Conservation (phyloP, 2,797 vertebrate genomes). For the Esox masquinongy region DNA sequence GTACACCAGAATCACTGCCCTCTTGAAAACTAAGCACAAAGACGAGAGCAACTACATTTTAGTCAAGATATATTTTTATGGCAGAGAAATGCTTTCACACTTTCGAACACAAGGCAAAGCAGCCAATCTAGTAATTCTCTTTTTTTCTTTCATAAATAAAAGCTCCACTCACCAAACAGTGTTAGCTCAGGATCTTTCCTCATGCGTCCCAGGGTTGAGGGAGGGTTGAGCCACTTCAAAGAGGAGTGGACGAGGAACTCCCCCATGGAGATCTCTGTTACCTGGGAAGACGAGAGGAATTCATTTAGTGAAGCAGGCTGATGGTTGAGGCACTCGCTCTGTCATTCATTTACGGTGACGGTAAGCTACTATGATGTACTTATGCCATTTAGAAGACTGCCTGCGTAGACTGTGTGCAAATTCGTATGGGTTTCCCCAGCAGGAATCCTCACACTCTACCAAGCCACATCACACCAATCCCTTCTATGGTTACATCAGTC, state of each 20-base stretch:
- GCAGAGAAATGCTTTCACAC: neutral
- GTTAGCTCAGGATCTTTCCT: constrained; percentile 89
- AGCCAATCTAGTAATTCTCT: neutral
- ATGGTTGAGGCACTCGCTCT: neutral
- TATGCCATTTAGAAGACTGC: neutral
- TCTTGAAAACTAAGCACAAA: constrained; percentile 85
- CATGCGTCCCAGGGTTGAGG: constrained; percentile 82
- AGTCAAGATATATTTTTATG: neutral
- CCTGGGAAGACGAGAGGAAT: constrained; percentile 61
- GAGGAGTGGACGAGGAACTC: constrained; percentile 90
- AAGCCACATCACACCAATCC: neutral
- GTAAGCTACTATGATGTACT: neutral
- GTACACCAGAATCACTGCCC: constrained; percentile 88
- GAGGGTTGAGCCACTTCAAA: constrained; percentile 89
- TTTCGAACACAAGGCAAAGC: neutral
- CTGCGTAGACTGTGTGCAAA: neutral
- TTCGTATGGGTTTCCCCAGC: neutral
- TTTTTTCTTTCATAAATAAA: neutral
- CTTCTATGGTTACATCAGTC: neutral
- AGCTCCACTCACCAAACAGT: constrained; percentile 81
- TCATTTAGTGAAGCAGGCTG: neutral
- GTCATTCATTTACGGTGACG: neutral
- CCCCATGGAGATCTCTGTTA: constrained; percentile 93
- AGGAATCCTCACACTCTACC: neutral
- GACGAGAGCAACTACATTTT: constrained; percentile 9